Percentiles rank a stretch among this genome's conserved stretches.
Evolutionary conservation across 2,888 invertebrate genomes (phyloP).

Genomic region (Drosophila fungiperda): DNA sequence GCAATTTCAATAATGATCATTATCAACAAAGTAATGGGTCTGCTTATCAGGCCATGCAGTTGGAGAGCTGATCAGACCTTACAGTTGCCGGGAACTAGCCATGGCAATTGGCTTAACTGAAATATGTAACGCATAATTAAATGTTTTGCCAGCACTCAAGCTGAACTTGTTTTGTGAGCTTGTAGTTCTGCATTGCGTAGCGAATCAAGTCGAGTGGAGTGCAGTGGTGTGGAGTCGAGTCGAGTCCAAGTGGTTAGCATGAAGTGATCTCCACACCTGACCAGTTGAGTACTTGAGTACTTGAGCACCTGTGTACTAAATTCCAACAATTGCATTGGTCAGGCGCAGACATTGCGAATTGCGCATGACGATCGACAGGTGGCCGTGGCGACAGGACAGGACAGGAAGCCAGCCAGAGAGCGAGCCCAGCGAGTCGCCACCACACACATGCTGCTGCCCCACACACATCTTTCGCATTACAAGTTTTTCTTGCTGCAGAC

Average conservation of each 20-base stretch:
- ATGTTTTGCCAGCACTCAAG: conserved; percentile 57
- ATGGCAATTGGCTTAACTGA: conserved; percentile 43
- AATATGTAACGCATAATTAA: conserved; percentile 66
- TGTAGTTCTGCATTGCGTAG: conserved; percentile 59
- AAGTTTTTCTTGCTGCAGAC: conserved; percentile 53
- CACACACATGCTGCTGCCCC: conserved; percentile 46
- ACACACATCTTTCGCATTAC: conserved; percentile 53
- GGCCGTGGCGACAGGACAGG: not conserved
- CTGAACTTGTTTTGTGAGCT: conserved; percentile 58
- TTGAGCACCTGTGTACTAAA: conserved; percentile 65
- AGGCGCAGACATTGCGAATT: conserved; percentile 38
- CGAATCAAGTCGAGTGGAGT: conserved; percentile 13
- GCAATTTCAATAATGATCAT: conserved; percentile 23
- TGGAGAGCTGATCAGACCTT: conserved; percentile 47
- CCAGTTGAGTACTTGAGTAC: conserved; percentile 58
- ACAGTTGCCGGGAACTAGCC: conserved; percentile 23
- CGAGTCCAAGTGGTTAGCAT: conserved; percentile 20
- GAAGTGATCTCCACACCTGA: conserved; percentile 25
- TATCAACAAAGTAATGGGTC: conserved; percentile 15
- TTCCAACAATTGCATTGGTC: conserved; percentile 34
- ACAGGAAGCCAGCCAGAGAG: conserved; percentile 42
- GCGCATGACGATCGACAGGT: conserved; percentile 39
- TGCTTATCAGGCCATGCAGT: conserved; percentile 52
- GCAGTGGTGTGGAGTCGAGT: conserved; percentile 1
- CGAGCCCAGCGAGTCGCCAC: conserved; percentile 9